Base-by-base conservation (phyloP, 2,888 invertebrate species). In the Clusia tigrina region DNA sequence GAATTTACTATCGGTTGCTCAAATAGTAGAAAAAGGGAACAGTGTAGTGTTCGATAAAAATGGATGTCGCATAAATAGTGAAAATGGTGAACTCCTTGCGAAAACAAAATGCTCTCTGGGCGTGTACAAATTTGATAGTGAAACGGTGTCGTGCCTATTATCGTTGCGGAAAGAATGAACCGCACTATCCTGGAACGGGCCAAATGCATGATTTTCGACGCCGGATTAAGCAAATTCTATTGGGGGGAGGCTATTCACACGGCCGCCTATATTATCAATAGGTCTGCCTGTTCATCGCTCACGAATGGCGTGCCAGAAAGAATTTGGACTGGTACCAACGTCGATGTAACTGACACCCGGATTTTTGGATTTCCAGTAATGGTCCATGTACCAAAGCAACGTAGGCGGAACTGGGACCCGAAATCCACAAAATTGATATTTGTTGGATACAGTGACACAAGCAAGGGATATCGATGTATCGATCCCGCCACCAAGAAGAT, bases 341-440 rank as follows among this genome's bases (percentile, higher is more conserved):
- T n/a, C n/a, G n/a, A n/a, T n/a, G n/a, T n/a, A n/a, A n/a, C n/a
- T n/a, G n/a, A n/a, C n/a, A n/a, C n/a, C n/a, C 68, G 71, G 37
- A 70, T 76, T 22, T 84, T 85, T 74, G 83, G 83, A 6, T 69
- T 70, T 20, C 48, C 71, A 59, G 75, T 74, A 12, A 74, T 74
- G 69, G 73, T 71, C 9, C 78, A 79, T 56, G 63, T 81, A 46
- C 78, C 81, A 0, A 76, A 80, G 62, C 67, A 78, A 61, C 74
- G 69, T 53, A 61, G 75, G 52, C 38, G 20, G 26, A 81, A 79
- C 65, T 73, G 68, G 70, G 77, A 80, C 65, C 52, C 72, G 0
- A 82, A 81, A 62, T 61, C 75, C 54, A 63, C 67, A 18, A 69
- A 71, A 58, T 63, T 73, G 25, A 72, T 77, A n/a, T 76, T 81